Conservation (phyloP, 2,113 vertebrate genomes). For the Rhynchomys soricoides region DNA sequence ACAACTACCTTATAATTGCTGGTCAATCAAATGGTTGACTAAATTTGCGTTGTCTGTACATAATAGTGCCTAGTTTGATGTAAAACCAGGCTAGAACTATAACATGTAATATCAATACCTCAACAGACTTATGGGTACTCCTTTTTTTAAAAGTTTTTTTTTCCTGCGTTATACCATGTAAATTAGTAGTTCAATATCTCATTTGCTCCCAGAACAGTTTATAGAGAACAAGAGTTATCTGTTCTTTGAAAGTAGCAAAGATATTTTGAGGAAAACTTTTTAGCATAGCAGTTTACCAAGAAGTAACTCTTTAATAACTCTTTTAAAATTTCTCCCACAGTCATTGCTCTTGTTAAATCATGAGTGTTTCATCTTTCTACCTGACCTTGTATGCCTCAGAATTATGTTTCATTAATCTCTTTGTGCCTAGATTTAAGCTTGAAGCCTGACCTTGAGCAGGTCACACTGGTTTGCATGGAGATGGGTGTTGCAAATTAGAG, state of each 20-base stretch:
- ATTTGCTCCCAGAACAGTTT: neutral
- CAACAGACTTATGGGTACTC: neutral
- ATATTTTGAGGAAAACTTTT: neutral
- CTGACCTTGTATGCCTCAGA: neutral
- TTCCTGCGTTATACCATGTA: neutral
- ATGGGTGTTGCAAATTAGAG: neutral
- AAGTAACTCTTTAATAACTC: constrained; percentile 29
- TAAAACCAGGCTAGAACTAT: neutral
- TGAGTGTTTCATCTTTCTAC: neutral
- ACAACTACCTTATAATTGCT: neutral
- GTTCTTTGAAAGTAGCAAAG: constrained; percentile 8
- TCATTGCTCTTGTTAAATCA: neutral
- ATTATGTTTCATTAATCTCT: neutral
- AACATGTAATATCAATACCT: neutral
- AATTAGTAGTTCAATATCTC: neutral
- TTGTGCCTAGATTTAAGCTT: neutral
- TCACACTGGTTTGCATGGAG: neutral
- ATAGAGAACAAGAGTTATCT: neutral
- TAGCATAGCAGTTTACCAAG: neutral
- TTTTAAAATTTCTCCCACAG: constrained; percentile 23
- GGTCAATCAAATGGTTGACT: no score
- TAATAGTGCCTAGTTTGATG: neutral
- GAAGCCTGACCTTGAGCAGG: neutral
- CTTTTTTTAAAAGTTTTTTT: neutral
- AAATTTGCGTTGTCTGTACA: neutral